Evolutionary conservation across 2,888 invertebrate species (phyloP).

Genomic region (Drosophila tripunctata): DNA sequence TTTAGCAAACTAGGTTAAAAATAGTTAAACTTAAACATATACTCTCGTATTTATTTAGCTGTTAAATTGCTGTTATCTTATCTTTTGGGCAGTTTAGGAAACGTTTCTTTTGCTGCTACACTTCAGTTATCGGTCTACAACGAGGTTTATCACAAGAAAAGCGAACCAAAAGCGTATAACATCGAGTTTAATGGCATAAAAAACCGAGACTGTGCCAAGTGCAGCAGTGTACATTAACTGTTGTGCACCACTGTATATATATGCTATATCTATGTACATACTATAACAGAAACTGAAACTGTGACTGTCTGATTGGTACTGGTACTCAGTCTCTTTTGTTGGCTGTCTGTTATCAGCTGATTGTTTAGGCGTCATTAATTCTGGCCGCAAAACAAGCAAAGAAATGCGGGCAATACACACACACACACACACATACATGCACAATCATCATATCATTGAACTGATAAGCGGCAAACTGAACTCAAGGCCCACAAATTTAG

Average conservation of each 20-base stretch:
- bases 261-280: constrained; percentile 15
- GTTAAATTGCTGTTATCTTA: constrained; percentile 13
- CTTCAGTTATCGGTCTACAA: constrained; percentile 37
- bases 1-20: too few relatives aligned
- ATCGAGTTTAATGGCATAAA: constrained; percentile 14
- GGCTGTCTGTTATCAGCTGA: constrained; percentile 49
- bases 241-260: constrained; percentile 1
- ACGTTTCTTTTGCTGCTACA: neutral
- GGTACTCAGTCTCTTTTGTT: neutral
- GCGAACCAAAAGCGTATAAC: neutral
- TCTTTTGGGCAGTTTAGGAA: neutral
- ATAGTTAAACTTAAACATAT: constrained; percentile 3
- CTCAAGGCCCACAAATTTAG: constrained; percentile 53
- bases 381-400: constrained; percentile 26
- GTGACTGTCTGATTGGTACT: constrained; percentile 22
- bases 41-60: constrained; percentile 4
- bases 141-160: constrained; percentile 1
- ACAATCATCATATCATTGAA: constrained; percentile 56
- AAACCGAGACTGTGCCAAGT: constrained; percentile 53
- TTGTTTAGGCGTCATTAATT: constrained; percentile 55
- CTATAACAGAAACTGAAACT: neutral
- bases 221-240: constrained; percentile 4
- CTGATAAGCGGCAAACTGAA: constrained; percentile 67
- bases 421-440: neutral
- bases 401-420: constrained; percentile 42